Evolutionary conservation across 2,113 vertebrate species (phyloP).

Genomic region (Triplophysa siluroides): DNA sequence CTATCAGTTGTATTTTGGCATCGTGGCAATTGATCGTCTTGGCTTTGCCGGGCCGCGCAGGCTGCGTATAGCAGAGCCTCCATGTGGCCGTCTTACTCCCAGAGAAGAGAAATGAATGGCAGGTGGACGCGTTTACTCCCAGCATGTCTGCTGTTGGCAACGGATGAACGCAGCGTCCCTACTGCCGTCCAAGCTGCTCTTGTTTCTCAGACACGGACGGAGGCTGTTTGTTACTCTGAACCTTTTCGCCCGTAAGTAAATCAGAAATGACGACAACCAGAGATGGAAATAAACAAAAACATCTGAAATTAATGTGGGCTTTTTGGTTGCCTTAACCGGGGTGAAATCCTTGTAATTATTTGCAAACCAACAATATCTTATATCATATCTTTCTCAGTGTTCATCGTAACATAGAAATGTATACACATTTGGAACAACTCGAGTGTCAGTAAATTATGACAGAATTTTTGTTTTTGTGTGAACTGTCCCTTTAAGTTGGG

Average conservation of each 20-base stretch:
- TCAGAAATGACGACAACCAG: conserved; percentile 26
- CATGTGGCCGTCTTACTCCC: conserved; percentile 37
- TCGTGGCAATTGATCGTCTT: neutral
- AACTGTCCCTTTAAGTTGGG: too few species aligned
- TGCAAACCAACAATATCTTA: too few species aligned
- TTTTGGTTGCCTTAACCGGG: neutral
- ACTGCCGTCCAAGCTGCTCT: conserved; percentile 55
- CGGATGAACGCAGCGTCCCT: conserved; percentile 39
- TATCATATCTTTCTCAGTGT: too few species aligned
- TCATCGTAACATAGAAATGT: too few species aligned
- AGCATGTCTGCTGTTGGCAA: conserved; percentile 49
- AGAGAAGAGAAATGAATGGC: conserved; percentile 51
- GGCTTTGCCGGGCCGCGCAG: conserved; percentile 34
- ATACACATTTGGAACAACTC: too few species aligned
- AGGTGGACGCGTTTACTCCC: conserved; percentile 54
- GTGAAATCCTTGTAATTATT: too few species aligned
- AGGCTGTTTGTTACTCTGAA: conserved; percentile 24
- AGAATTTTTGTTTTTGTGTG: too few species aligned
- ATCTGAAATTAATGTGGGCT: neutral
- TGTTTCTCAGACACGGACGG: conserved; percentile 39
- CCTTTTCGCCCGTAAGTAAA: conserved; percentile 27
- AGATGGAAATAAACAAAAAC: neutral
- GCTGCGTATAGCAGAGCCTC: conserved; percentile 39
- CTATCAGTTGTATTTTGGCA: conserved; percentile 13
- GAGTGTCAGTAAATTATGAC: too few species aligned